Evolutionary conservation across 2,797 vertebrate genomes (phyloP), one percentile per base, ranked within the genome.

Genomic region (Sebastes nivosus): DNA sequence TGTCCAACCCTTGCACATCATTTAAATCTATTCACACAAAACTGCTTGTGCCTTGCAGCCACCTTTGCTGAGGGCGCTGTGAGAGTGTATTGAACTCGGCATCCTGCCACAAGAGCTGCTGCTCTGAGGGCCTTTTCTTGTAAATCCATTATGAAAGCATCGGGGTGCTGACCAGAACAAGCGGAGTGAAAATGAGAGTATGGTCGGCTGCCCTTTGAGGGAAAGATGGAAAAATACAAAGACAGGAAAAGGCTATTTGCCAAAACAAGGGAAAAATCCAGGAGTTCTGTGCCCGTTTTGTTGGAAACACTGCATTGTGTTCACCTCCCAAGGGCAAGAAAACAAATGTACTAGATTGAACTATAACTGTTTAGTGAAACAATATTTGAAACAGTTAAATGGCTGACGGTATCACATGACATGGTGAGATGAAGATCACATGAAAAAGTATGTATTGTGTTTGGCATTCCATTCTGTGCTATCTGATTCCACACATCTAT

Each of bases 61-160:
- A 36, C 46, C 72, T 78, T 61, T 16, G 83, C 86, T 61, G 38
- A 55, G 32, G 80, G 80, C 25, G 1, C 67, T 6, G 42, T 4
- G 64, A 79, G 86, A 77, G 80, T 70, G 70, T 67, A 82, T 66
- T 34, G 72, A 74, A 83, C 52, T 77, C 22, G 75, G 87, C 81
- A 80, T 73, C 59, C 70, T 85, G 82, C 88, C 86, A 81, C 38
- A n/a, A 59, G 66, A 66, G 73, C 69, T 20, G 70, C 78, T 52
- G 84, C 75, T 89, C 57, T 72, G 36, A 27, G 78, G 84, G 78
- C 27, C 67, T 77, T 85, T 32, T 87, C 75, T 87, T 25, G 7
- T 84, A 87, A 91, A 92, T 88, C 74, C 57, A 67, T 54, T 86
- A 55, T 88, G 84, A 91, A 89, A 85, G 80, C 82, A 78, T 71